Base-by-base conservation (phyloP, 2,888 invertebrate species). In the Papilio elwesi region DNA sequence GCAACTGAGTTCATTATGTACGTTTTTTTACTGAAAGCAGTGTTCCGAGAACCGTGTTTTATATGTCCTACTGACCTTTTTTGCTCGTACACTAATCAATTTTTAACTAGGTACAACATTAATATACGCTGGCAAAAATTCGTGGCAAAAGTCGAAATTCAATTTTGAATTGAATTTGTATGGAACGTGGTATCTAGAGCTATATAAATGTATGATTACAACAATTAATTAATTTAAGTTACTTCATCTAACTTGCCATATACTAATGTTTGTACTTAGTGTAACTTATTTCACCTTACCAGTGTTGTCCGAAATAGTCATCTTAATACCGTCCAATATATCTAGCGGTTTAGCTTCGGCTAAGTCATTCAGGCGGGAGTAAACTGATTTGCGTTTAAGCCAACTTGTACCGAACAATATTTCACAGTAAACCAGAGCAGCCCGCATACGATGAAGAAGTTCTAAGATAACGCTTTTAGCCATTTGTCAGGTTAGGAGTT, bases 381-480 rank as follows among this genome's bases (percentile, higher is more conserved):
- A 57, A 69, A 69, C 73, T 69, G 68, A 73, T 69, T 73, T 73
- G 69, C 65, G 69, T 73, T 53, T 49, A 59, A 69, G 69, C 64
- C 66, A 51, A 65, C 15, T 57, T 57, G 62, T 57, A 64, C 68
- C 49, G 38, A 62, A 55, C 47, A 47, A 63, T 47, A 63, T 63
- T 47, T 63, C 16, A 48, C 43, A 63, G 63, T 48, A 48, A 63
- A 15, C 43, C 6, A 12, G 47, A 48, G 43, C 15, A 48, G 48
- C 15, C 48, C 63, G 47, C 48, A 26, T 48, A 11, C 48, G 48
- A 63, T 63, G 63, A 63, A 52, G 52, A 52, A 48, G 48, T 7
- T 47, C 12, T 48, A 16, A 48, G 43, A 63, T 63, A 63, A 63
- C n/a, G 57, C 26, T 49, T 4, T 26, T 43, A 43, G 43, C 9